Evolutionary conservation across 2,888 invertebrate species (phyloP).

Genomic region (Drosophila prostipennis): DNA sequence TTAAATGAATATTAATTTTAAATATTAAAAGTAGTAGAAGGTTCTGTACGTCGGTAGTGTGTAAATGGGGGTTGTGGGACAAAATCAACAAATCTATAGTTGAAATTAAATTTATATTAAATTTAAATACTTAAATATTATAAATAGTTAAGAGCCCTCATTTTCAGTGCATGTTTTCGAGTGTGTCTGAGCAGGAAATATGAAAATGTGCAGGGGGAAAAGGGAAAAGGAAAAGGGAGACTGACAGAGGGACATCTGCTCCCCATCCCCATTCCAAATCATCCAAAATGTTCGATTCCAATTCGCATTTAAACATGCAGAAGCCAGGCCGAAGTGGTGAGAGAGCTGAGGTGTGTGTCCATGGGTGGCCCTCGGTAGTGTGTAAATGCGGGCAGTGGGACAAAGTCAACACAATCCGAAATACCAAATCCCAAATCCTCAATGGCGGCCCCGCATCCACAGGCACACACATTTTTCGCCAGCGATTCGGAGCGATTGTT

Average conservation of each 20-base stretch:
- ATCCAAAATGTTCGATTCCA: slow-evolving; percentile 20
- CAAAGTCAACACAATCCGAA: slow-evolving; percentile 24
- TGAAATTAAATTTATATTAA: too few species aligned
- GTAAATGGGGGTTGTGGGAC: too few species aligned
- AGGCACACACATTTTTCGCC: background rate
- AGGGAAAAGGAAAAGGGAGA: background rate
- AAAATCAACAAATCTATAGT: too few species aligned
- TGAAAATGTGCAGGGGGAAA: slow-evolving; percentile 4
- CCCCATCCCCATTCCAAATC: slow-evolving; percentile 3
- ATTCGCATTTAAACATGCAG: slow-evolving; percentile 29
- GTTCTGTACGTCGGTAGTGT: too few species aligned
- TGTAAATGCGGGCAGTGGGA: slow-evolving; percentile 19
- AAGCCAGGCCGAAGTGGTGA: slow-evolving; percentile 1
- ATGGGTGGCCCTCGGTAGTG: background rate
- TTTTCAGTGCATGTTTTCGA: background rate
- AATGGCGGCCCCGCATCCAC: slow-evolving; percentile 17
- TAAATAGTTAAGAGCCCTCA: too few species aligned
- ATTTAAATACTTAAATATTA: too few species aligned
- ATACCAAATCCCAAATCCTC: slow-evolving; percentile 26
- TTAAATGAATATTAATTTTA: too few species aligned
- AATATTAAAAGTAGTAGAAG: too few species aligned
- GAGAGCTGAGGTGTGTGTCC: background rate
- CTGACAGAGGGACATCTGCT: slow-evolving; percentile 11
- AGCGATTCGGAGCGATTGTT: slow-evolving; percentile 26
- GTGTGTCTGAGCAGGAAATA: slow-evolving; percentile 6